Evolutionary conservation across 2,888 invertebrate genomes (phyloP).

Genomic region (Ommatoiulus sabulosus): DNA sequence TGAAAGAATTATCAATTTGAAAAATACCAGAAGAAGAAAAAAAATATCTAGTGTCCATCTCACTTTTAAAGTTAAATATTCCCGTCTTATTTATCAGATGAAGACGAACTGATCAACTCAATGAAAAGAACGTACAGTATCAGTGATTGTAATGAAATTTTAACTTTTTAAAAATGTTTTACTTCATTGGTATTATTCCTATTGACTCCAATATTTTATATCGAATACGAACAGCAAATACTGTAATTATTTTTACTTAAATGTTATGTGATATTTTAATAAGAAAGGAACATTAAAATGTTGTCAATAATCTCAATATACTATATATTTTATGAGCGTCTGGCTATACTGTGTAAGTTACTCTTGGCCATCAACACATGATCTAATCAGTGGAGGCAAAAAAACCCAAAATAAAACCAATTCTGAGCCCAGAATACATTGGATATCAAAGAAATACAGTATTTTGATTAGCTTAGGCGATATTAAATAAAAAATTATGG

Average conservation of each 20-base stretch:
- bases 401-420: background rate
- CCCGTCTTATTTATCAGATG: background rate
- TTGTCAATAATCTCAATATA: background rate
- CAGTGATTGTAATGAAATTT: background rate
- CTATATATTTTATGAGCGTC: background rate
- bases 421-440: background rate
- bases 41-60: background rate
- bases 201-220: background rate
- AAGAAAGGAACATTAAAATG: background rate
- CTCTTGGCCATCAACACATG: background rate
- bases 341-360: no score
- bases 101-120: background rate
- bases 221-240: background rate
- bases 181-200: background rate
- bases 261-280: background rate
- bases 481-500: no score
- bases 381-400: background rate
- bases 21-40: background rate
- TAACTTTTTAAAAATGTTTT: slow-evolving; percentile 3
- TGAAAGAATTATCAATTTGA: background rate
- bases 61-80: background rate
- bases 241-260: background rate
- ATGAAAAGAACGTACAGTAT: background rate
- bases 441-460: no score
- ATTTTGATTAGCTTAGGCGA: no score